Conservation (phyloP, 1,140 invertebrate genomes). For the Orussus abietinus region DNA sequence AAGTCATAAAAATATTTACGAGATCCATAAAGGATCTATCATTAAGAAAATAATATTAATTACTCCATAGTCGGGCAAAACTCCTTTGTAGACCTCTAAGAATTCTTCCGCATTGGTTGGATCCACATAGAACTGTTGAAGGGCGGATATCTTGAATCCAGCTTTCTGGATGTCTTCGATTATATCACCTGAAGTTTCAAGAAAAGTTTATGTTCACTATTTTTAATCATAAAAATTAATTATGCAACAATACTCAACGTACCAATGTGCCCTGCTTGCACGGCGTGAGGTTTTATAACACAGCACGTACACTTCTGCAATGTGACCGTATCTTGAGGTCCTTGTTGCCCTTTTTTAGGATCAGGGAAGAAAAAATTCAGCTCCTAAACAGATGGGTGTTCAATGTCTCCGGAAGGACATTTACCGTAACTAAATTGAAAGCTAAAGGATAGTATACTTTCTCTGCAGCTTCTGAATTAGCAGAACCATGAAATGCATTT, state of each 20-base stretch:
- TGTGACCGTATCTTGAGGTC: slow-evolving; percentile 58
- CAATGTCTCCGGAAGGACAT: slow-evolving; percentile 6
- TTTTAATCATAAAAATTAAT: slow-evolving; percentile 12
- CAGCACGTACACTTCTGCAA: slow-evolving; percentile 73
- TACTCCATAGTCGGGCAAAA: slow-evolving; percentile 78
- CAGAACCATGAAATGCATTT: slow-evolving; percentile 72
- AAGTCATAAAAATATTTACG: slow-evolving; percentile 19
- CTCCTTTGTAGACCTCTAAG: slow-evolving; percentile 90
- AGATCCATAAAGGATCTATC: neutral
- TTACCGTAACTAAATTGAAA: neutral
- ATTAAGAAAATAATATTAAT: slow-evolving; percentile 16
- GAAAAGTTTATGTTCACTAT: slow-evolving; percentile 15
- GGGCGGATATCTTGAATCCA: slow-evolving; percentile 73
- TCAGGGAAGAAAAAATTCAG: slow-evolving; percentile 68
- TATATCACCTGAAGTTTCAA: slow-evolving; percentile 63
- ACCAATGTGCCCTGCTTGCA: slow-evolving; percentile 62
- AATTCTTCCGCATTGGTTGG: slow-evolving; percentile 84
- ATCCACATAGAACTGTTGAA: slow-evolving; percentile 77
- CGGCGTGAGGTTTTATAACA: slow-evolving; percentile 88
- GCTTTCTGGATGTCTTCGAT: slow-evolving; percentile 70
- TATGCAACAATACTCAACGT: slow-evolving; percentile 13
- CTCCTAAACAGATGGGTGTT: slow-evolving; percentile 57
- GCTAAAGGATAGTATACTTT: slow-evolving; percentile 19
- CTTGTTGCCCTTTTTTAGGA: slow-evolving; percentile 41
- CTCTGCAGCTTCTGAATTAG: slow-evolving; percentile 56